Evolutionary conservation across 2,888 invertebrate genomes (phyloP).

Genomic region (Zygothrica quintamaculata): DNA sequence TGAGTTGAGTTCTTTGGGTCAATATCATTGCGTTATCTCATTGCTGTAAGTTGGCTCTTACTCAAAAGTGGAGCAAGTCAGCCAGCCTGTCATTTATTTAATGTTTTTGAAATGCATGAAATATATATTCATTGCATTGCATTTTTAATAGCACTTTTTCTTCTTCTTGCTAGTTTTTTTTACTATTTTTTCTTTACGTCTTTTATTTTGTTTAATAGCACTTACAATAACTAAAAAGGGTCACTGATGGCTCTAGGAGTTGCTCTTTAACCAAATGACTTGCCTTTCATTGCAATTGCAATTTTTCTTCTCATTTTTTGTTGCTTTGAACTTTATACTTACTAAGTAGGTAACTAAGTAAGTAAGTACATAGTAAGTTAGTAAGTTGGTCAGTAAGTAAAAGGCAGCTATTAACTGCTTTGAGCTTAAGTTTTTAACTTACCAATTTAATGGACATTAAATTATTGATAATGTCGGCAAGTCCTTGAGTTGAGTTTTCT

Average conservation of each 20-base stretch:
- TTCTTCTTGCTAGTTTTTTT: neutral
- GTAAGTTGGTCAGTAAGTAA: constrained; percentile 38
- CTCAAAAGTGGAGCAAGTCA: constrained; percentile 54
- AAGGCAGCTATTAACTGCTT: constrained; percentile 38
- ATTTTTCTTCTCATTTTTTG: too few relatives aligned
- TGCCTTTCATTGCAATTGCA: constrained; percentile 6
- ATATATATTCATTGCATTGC: constrained; percentile 66
- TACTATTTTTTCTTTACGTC: too few relatives aligned
- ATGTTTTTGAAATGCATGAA: constrained; percentile 58
- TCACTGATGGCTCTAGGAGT: constrained; percentile 17
- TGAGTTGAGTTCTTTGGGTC: constrained; percentile 66
- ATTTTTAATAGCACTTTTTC: constrained; percentile 61
- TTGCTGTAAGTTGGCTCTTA: constrained; percentile 10
- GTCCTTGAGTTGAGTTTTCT: constrained; percentile 1
- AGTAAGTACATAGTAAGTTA: constrained; percentile 41
- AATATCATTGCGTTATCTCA: constrained; percentile 73
- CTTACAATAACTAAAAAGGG: constrained; percentile 45
- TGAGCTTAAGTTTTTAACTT: constrained; percentile 22
- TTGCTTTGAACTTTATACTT: constrained; percentile 19
- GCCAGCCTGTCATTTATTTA: constrained; percentile 74
- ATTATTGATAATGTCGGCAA: constrained; percentile 30
- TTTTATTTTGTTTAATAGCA: constrained; percentile 29
- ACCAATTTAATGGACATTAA: constrained; percentile 21
- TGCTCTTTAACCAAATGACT: constrained; percentile 5
- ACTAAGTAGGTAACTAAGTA: constrained; percentile 31